Conservation (phyloP, 1,140 invertebrate genomes). For the Meloidogyne floridensis region DNA sequence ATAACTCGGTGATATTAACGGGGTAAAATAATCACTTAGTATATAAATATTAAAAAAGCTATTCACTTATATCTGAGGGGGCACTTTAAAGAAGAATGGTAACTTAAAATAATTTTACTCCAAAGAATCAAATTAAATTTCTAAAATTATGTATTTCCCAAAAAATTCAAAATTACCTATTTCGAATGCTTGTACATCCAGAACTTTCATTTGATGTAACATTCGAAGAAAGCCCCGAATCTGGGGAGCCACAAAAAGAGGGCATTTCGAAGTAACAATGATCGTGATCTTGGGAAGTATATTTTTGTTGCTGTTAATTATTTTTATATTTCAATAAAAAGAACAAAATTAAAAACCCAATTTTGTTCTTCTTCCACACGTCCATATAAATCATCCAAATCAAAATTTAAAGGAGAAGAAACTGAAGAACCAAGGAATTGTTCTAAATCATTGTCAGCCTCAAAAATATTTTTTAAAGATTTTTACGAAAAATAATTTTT, state of each 20-base stretch:
- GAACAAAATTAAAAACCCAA: background rate
- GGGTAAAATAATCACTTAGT: no score
- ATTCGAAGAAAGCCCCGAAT: conserved; percentile 31
- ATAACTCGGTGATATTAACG: no score
- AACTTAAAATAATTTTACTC: no score
- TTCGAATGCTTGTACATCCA: conserved; percentile 1
- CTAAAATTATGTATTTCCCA: no score
- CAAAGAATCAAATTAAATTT: no score
- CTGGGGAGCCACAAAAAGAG: conserved; percentile 28
- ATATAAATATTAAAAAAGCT: no score
- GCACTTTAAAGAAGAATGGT: no score
- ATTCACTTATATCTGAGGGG: no score
- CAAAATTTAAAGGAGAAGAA: conserved; percentile 31
- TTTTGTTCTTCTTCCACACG: conserved; percentile 29
- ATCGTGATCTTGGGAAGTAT: conserved; percentile 29
- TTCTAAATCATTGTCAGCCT: conserved; percentile 37
- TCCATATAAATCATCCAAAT: conserved; percentile 39
- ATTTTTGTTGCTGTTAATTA: conserved; percentile 27
- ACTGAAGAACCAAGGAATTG: conserved; percentile 19
- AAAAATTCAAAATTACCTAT: background rate
- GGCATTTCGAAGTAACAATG: conserved; percentile 32
- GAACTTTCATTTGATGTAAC: background rate
- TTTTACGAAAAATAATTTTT: background rate
- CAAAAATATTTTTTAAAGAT: background rate
- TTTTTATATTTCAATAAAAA: background rate